Evolutionary conservation across 2,113 vertebrate genomes (phyloP).

Genomic region (Zapus hudsonius): DNA sequence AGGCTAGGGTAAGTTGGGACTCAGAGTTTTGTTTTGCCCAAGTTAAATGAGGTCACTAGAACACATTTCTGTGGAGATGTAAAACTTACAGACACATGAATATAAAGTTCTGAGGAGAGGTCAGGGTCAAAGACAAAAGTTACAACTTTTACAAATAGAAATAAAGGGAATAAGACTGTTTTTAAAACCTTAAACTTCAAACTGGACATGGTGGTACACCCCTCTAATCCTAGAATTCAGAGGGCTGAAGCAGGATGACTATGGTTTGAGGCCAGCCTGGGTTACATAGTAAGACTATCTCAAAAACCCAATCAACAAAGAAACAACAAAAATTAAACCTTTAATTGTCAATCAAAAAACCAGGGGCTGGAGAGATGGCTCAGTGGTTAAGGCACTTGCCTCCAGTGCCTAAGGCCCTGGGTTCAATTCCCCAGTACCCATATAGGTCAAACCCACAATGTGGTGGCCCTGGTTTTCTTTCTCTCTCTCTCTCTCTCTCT

Average conservation of each 20-base stretch:
- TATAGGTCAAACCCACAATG: too few relatives aligned
- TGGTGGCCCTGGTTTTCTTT: too few relatives aligned
- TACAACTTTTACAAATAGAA: neutral
- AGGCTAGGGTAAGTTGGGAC: neutral
- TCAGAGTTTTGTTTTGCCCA: neutral
- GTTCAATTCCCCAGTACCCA: too few relatives aligned
- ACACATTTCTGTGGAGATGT: neutral
- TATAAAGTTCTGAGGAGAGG: neutral
- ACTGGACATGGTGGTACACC: neutral
- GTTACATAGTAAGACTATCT: neutral
- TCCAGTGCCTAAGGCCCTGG: too few relatives aligned
- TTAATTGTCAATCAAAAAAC: neutral
- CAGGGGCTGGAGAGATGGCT: too few relatives aligned
- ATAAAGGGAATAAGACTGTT: neutral
- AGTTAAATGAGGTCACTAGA: neutral
- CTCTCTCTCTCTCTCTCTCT: too few relatives aligned
- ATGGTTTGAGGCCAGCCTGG: neutral
- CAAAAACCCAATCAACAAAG: neutral
- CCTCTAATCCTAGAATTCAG: neutral
- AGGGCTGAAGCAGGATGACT: neutral
- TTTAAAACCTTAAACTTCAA: constrained; percentile 29
- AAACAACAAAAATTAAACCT: constrained; percentile 33
- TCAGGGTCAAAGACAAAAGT: constrained; percentile 11
- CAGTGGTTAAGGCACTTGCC: too few relatives aligned
- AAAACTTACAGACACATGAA: neutral